A percentile compares a stretch with the other conserved stretches of the same genome.
Evolutionary conservation across 1,140 invertebrate species (phyloP).

Genomic region (Nebria ingens): DNA sequence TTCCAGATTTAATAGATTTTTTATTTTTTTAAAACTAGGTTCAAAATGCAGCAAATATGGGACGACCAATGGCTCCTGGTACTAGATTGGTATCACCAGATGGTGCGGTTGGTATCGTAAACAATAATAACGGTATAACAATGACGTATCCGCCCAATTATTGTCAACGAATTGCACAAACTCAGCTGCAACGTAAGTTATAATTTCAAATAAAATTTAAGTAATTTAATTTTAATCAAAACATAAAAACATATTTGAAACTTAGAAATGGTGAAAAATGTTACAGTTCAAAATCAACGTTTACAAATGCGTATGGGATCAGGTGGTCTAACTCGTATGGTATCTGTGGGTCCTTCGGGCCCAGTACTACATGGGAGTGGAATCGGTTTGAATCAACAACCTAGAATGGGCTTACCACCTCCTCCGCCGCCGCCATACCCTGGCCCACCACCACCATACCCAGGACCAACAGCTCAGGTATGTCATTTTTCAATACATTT

Average conservation of each 20-base stretch:
- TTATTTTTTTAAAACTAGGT: constrained; percentile 33
- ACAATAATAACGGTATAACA: constrained; percentile 50
- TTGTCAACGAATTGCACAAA: constrained; percentile 25
- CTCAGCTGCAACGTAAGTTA: constrained; percentile 17
- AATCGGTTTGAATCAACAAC: constrained; percentile 17
- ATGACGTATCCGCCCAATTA: constrained; percentile 47
- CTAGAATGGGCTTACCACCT: constrained; percentile 27
- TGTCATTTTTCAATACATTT: constrained; percentile 4
- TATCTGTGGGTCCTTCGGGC: constrained; percentile 16
- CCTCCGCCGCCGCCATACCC: constrained; percentile 52
- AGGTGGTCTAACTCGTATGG: constrained; percentile 20
- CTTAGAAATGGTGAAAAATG: too few relatives aligned
- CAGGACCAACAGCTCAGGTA: constrained; percentile 39
- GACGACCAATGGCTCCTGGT: constrained; percentile 47
- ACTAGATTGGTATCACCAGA: constrained; percentile 48
- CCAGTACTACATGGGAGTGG: constrained; percentile 32
- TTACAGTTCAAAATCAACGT: constrained; percentile 32
- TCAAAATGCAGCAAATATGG: constrained; percentile 47
- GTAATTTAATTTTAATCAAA: too few relatives aligned
- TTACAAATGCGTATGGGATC: constrained; percentile 29
- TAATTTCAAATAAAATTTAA: constrained; percentile 2
- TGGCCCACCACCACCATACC: constrained; percentile 54
- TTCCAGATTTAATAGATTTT: neutral
- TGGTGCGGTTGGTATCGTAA: constrained; percentile 52
- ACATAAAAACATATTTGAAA: neutral